Base-by-base conservation (phyloP, 2,113 vertebrate genomes). In the Garra rufa region DNA sequence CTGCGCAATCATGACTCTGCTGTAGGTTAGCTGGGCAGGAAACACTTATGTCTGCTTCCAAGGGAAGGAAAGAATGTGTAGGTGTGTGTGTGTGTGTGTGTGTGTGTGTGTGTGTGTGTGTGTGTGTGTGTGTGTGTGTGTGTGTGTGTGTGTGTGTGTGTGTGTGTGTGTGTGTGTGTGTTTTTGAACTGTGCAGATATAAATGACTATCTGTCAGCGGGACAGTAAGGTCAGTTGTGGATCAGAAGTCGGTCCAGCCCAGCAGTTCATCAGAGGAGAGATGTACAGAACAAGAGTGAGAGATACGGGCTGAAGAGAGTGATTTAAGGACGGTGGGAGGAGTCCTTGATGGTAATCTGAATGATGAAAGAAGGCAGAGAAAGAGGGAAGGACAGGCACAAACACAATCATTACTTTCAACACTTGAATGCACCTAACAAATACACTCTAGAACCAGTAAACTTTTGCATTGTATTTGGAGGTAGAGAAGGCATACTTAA, bases 211-310 rank as follows among this genome's bases (percentile, higher is more conserved):
- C 89, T 88, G 59, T 92, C 90, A 91, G 78, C 80, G 81, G 87
- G 90, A 90, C 86, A 87, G 87, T 84, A 91, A 92, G 91, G 91
- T 94, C 89, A 90, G 89, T 87, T 87, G 78, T 82, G 76, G 88
- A 86, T 87, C 63, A 82, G 46, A 65, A 73, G 74, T 30, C 48
- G n/a, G 74, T 85, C 34, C 80, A 82, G 83, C 43, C 55, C 44
- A 82, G 83, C 55, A 82, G 48, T 87, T 78, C 77, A 59, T 84
- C 86, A 81, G 69, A 65, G 10, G 85, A 81, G 61, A 38, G 50
- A 88, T 80, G 10, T 55, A 89, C 83, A 57, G 82, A 89, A 87
- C 83, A 57, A 85, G 85, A 83, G 80, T 4, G 74, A 67, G 76
- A 75, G 75, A 83, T 84, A 77, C 9, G 80, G 84, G 7, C 17